Percentiles rank a stretch among this genome's conserved stretches.
phyloP scores from a whole-genome alignment of 2,797 vertebrate genomes.

The Peromyscus attwateri region DNA sequence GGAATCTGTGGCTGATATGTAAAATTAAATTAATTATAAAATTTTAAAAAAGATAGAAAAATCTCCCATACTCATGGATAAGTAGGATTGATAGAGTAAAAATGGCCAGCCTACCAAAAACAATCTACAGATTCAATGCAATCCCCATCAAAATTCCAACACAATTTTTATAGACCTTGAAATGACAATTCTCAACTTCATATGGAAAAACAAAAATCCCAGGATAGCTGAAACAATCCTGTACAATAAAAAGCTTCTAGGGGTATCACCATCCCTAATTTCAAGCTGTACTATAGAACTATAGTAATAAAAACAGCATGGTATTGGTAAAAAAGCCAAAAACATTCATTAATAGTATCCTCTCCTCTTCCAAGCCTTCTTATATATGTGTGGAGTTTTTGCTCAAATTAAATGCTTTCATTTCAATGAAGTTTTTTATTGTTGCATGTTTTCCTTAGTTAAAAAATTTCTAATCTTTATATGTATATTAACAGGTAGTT shows the following conservation, averaged over 20 bases:
- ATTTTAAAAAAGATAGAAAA: neutral
- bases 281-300: neutral
- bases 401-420: neutral
- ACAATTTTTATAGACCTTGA: neutral
- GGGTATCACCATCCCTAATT: neutral
- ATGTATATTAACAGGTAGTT: neutral
- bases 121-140: neutral
- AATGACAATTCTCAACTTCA: neutral
- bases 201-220: neutral
- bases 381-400: neutral
- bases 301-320: neutral
- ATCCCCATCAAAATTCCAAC: neutral
- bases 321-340: neutral
- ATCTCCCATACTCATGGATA: neutral
- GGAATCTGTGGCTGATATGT: too few species aligned
- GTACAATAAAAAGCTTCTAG: neutral
- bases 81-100: neutral
- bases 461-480: neutral
- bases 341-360: neutral
- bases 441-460: neutral
- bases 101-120: neutral
- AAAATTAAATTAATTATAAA: too few species aligned
- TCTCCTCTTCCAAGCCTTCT: neutral
- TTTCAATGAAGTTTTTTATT: neutral
- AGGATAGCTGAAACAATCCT: neutral